These are phyloP conservation scores for Atherinomorus stipes DNA, from an alignment of 2,113 vertebrate species.

Conservation along the genomic window DNA sequence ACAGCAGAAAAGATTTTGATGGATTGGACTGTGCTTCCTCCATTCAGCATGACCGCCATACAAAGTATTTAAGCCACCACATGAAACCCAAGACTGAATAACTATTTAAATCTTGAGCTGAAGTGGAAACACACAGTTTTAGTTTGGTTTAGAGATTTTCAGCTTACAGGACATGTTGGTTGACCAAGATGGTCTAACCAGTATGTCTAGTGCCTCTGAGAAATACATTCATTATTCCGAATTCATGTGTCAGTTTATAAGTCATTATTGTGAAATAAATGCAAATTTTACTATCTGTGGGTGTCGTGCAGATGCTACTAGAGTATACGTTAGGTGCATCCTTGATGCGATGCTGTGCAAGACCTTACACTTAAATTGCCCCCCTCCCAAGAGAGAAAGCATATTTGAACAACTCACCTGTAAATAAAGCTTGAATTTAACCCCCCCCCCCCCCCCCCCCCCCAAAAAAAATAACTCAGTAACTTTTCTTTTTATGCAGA, in stretches of 20 bases:
- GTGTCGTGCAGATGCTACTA: too few relatives aligned
- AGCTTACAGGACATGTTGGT: slow-evolving; percentile 56
- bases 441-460: too few relatives aligned
- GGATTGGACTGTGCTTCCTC: slow-evolving; percentile 46
- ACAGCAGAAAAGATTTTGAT: slow-evolving; percentile 42
- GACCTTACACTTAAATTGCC: too few relatives aligned
- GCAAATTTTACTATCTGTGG: not conserved
- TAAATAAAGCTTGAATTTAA: too few relatives aligned
- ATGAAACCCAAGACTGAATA: slow-evolving; percentile 71
- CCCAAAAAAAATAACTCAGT: too few relatives aligned
- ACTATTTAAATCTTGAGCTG: slow-evolving; percentile 69
- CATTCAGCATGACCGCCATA: slow-evolving; percentile 50
- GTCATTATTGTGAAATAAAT: not conserved
- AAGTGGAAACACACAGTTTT: slow-evolving; percentile 63
- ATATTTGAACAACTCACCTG: too few relatives aligned
- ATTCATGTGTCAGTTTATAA: not conserved
- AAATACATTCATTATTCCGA: not conserved
- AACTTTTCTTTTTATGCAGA: too few relatives aligned
- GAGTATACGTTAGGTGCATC: too few relatives aligned
- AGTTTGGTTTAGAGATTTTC: slow-evolving; percentile 64
- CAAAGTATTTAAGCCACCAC: slow-evolving; percentile 58
- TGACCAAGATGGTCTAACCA: slow-evolving; percentile 59
- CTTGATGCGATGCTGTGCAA: too few relatives aligned
- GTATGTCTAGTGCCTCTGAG: slow-evolving; percentile 48
- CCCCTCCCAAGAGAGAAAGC: too few relatives aligned